Conservation (phyloP, 1,140 invertebrate genomes). For the Acromyrmex charruanus region DNA sequence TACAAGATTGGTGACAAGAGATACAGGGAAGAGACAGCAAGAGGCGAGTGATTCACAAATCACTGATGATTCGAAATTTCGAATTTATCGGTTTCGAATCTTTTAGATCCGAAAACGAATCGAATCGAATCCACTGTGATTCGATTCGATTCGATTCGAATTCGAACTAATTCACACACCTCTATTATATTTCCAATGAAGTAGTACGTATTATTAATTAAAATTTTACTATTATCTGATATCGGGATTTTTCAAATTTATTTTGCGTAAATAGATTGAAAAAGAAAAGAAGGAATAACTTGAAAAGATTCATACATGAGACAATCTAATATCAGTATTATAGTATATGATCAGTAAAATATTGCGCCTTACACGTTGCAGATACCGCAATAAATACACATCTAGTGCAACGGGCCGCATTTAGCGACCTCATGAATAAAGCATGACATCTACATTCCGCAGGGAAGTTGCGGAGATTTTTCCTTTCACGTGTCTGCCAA, state of each 20-base stretch:
- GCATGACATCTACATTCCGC: conserved; percentile 64
- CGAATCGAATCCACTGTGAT: too few species aligned
- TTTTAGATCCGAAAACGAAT: too few species aligned
- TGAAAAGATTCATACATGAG: background rate
- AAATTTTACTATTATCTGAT: background rate
- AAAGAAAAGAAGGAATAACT: background rate
- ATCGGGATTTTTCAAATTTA: background rate
- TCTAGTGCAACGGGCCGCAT: conserved; percentile 65
- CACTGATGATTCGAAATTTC: too few species aligned
- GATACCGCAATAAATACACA: conserved; percentile 68
- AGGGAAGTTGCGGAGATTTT: conserved; percentile 58
- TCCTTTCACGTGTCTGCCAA: conserved; percentile 47
- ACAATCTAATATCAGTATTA: conserved; percentile 28
- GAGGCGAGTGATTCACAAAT: too few species aligned
- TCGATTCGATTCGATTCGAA: too few species aligned
- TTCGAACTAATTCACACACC: too few species aligned
- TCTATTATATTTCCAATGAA: too few species aligned
- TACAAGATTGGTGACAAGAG: too few species aligned
- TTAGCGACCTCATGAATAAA: conserved; percentile 76
- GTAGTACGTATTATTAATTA: too few species aligned
- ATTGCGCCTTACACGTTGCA: conserved; percentile 28
- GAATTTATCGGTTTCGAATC: too few species aligned
- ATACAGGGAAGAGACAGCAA: too few species aligned
- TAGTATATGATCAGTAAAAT: conserved; percentile 56
- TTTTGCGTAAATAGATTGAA: background rate